Evolutionary conservation across 2,113 vertebrate species (phyloP).

Genomic region (Emydocephalus ijimae): DNA sequence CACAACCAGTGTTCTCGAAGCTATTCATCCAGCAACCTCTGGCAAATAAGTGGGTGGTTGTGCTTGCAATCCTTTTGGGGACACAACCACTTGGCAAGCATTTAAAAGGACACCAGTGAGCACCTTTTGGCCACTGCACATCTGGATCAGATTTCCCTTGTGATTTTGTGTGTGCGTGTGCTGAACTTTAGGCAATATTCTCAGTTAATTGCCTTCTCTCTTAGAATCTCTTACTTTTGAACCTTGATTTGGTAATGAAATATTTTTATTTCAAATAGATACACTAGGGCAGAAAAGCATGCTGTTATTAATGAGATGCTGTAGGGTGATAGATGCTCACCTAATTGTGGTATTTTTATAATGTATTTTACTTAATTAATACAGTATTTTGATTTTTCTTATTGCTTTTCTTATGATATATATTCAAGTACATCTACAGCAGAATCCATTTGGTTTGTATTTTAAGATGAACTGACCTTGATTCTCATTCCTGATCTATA

Average conservation of each 20-base stretch:
- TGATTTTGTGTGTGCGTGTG: background rate
- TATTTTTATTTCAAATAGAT: background rate
- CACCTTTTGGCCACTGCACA: conserved; percentile 9
- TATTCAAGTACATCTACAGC: background rate
- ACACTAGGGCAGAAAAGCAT: background rate
- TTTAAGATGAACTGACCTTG: background rate
- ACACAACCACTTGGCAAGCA: conserved; percentile 2
- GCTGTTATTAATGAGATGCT: background rate
- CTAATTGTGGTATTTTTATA: background rate
- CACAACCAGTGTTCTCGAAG: conserved; percentile 45
- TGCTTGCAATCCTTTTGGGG: background rate
- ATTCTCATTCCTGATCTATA: background rate
- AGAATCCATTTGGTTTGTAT: background rate
- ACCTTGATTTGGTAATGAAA: background rate
- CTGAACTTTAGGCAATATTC: background rate
- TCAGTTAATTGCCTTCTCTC: background rate
- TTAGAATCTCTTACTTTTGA: background rate
- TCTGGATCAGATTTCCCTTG: conserved; percentile 1
- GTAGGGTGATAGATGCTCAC: background rate
- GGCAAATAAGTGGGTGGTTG: background rate
- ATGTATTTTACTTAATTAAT: background rate
- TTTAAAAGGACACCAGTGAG: background rate
- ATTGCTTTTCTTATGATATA: background rate
- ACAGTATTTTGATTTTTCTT: background rate
- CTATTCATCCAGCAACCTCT: background rate